A percentile compares a stretch with the other conserved stretches of the same genome.
Evolutionary conservation across 2,888 invertebrate species (phyloP).

Genomic region (Nomada flava): DNA sequence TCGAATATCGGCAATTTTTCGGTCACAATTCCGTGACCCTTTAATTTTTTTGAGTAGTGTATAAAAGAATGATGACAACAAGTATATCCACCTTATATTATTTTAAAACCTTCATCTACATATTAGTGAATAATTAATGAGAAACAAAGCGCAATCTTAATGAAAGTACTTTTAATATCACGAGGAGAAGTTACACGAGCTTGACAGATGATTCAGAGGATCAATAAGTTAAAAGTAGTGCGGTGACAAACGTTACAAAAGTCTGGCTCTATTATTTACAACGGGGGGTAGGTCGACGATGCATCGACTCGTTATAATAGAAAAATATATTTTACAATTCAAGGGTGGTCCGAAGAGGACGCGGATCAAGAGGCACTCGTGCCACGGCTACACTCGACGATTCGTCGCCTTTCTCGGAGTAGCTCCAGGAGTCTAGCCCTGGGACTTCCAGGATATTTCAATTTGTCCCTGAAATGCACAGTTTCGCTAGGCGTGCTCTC

Average conservation of each 20-base stretch:
- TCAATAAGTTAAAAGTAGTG: conserved; percentile 33
- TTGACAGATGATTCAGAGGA: conserved; percentile 14
- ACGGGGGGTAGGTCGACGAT: neutral
- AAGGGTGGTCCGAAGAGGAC: neutral
- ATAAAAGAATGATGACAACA: too few relatives aligned
- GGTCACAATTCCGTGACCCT: too few relatives aligned
- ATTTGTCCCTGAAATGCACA: conserved; percentile 66
- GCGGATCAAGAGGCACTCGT: conserved; percentile 53
- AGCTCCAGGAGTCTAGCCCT: conserved; percentile 77
- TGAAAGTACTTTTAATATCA: conserved; percentile 50
- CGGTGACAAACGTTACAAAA: conserved; percentile 48
- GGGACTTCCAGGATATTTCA: conserved; percentile 76
- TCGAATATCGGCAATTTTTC: too few relatives aligned
- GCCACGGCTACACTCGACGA: conserved; percentile 75
- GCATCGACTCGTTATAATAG: conserved; percentile 36
- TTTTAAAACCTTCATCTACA: too few relatives aligned
- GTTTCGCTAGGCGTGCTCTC: conserved; percentile 63
- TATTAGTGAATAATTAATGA: too few relatives aligned
- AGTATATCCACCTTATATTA: too few relatives aligned
- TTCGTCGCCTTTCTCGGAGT: conserved; percentile 75
- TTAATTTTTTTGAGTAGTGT: too few relatives aligned
- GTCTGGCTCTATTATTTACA: conserved; percentile 51
- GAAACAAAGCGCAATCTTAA: neutral
- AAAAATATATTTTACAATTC: conserved; percentile 49
- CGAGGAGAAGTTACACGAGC: conserved; percentile 5